Evolutionary conservation across 1,140 invertebrate species (phyloP).

Genomic region (Trichonephila inaurata): DNA sequence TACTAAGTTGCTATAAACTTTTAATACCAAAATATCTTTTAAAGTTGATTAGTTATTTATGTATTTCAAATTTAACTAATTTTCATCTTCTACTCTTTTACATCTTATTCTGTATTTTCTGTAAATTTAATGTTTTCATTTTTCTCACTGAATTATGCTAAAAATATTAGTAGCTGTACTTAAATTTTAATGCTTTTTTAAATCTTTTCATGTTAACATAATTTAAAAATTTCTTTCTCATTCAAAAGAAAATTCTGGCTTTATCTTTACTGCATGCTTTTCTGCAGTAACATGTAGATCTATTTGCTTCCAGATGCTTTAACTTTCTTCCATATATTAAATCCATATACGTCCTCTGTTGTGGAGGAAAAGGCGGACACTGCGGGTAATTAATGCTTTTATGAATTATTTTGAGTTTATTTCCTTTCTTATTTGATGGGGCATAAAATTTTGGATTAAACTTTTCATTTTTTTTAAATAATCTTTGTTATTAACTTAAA

Average conservation of each 20-base stretch:
- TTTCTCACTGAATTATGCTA: too few species aligned
- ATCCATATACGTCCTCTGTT: slow-evolving; percentile 57
- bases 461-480: not conserved
- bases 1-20: too few species aligned
- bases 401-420: not conserved
- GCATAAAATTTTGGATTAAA: not conserved
- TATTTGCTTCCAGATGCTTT: slow-evolving; percentile 60
- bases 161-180: too few species aligned
- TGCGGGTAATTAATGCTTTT: slow-evolving; percentile 41
- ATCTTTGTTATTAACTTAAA: too few species aligned
- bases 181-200: too few species aligned
- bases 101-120: not conserved
- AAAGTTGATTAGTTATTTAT: too few species aligned
- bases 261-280: not conserved
- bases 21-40: too few species aligned
- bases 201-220: not conserved
- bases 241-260: not conserved
- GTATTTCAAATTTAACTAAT: too few species aligned
- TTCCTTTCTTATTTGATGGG: not conserved
- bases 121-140: not conserved
- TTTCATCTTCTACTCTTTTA: too few species aligned
- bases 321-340: slow-evolving; percentile 61
- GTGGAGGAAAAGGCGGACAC: slow-evolving; percentile 60
- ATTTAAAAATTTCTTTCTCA: not conserved
- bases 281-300: not conserved